Base-by-base conservation (phyloP, 2,888 invertebrate species). In the Netelia fuscicornis region DNA sequence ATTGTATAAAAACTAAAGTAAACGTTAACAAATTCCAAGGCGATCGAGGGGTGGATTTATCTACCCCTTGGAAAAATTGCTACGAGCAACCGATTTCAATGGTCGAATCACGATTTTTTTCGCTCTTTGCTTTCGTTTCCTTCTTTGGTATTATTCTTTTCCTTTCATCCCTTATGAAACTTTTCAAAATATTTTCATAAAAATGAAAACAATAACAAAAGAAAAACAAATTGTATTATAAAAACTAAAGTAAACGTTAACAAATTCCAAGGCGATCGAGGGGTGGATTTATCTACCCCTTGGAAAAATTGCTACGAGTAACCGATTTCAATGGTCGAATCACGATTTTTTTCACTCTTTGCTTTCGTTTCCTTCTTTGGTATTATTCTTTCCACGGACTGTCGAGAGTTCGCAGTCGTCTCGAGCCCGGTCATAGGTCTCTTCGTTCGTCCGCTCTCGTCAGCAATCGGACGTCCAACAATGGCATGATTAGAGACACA, bases 401-500 rank as follows among this genome's bases (percentile, higher is more conserved):
- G 62, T 68, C 54, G 25, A 52, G 17, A 72, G 52, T 52, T 70
- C 68, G 56, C 37, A 10, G 56, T 62, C n/a, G 42, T 68, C 62
- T 74, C 67, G 64, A 30, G 56, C 67, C 60, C 56, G 54, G 76
- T 54, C 75, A 70, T 25, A 10, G n/a, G 23, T 17, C 72, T 74
- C 71, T 72, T 65, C 77, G 71, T 83, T 67, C 82, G 76, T 83
- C 85, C 68, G 81, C 79, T 86, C 84, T 87, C 86, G 87, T 87
- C 89, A 84, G 86, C 89, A 86, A 88, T 89, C 88, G 86, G 84
- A 87, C 86, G 82, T 71, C 88, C 89, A 88, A 92, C 92, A 92
- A 91, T 91, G 86, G 90, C 88, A 88, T 89, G 91, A 91, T 92
- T 91, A 92, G 90, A 77, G 87, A 86, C 86, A 91, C 90, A 91